These are phyloP conservation scores for Entomobrya proxima DNA, from an alignment of 2,888 invertebrate species.

Conservation along the genomic window DNA sequence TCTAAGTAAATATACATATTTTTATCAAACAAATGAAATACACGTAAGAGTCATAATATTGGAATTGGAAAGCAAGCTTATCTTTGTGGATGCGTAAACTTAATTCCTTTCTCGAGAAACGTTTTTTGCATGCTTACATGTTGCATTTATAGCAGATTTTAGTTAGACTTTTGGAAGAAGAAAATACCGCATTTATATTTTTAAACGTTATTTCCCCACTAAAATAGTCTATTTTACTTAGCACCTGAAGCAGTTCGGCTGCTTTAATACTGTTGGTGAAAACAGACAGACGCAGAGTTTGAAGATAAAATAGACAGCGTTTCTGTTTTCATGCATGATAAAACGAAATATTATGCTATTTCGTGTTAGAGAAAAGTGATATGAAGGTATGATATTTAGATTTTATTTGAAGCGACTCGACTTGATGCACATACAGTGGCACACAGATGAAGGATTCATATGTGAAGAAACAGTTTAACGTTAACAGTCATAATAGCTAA, in stretches of 20 bases:
- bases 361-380: no score
- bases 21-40: not conserved
- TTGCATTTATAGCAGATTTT: conserved; percentile 19
- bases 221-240: not conserved
- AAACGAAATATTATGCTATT: no score
- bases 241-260: not conserved
- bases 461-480: not conserved
- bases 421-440: no score
- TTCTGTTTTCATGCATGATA: no score
- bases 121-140: conserved; percentile 12
- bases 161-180: not conserved
- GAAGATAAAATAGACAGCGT: no score
- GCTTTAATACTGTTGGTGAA: no score
- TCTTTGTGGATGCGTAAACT: not conserved
- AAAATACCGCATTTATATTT: not conserved
- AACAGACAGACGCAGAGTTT: no score
- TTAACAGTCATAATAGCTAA: not conserved
- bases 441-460: no score
- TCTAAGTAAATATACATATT: no score
- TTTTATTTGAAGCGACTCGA: no score
- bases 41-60: not conserved
- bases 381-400: no score
- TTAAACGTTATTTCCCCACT: not conserved
- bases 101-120: conserved; percentile 1
- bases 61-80: not conserved